phyloP scores from a whole-genome alignment of 2,113 vertebrate genomes.

The Rhadina sibilatrix region DNA sequence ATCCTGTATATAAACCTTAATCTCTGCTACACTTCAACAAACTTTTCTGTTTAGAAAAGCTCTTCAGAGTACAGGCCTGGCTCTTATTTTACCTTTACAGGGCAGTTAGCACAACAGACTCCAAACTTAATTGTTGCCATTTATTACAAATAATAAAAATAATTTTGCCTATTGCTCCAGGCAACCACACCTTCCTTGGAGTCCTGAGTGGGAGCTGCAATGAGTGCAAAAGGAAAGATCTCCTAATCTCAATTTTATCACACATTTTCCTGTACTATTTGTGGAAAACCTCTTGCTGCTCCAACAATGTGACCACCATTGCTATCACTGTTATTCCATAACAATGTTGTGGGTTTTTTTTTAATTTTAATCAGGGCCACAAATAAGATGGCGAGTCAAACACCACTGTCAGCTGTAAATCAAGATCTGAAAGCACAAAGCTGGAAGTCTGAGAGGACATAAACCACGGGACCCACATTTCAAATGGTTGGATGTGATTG shows the following conservation, averaged over 20 bases:
- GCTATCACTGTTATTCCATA: not conserved
- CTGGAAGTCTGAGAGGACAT: constrained; percentile 22
- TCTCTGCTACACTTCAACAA: not conserved
- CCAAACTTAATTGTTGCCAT: not conserved
- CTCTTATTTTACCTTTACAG: not conserved
- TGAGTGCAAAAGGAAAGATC: not conserved
- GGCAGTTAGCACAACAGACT: not conserved
- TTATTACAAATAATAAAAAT: not conserved
- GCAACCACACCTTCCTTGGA: not conserved
- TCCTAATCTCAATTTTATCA: not conserved
- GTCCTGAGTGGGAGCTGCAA: not conserved
- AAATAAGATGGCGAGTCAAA: constrained; percentile 46
- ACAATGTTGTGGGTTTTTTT: constrained; percentile 55
- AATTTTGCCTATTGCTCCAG: not conserved
- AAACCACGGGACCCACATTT: constrained; percentile 44
- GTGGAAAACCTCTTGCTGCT: not conserved
- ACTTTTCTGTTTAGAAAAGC: not conserved
- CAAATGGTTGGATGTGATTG: not conserved
- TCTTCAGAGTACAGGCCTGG: not conserved
- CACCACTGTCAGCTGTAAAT: constrained; percentile 34
- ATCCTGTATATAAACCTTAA: not conserved
- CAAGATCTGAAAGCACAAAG: constrained; percentile 50
- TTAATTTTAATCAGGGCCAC: constrained; percentile 55
- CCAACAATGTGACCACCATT: not conserved
- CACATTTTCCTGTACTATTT: not conserved